Conservation (phyloP, 2,888 invertebrate genomes). For the Gari tellinella region DNA sequence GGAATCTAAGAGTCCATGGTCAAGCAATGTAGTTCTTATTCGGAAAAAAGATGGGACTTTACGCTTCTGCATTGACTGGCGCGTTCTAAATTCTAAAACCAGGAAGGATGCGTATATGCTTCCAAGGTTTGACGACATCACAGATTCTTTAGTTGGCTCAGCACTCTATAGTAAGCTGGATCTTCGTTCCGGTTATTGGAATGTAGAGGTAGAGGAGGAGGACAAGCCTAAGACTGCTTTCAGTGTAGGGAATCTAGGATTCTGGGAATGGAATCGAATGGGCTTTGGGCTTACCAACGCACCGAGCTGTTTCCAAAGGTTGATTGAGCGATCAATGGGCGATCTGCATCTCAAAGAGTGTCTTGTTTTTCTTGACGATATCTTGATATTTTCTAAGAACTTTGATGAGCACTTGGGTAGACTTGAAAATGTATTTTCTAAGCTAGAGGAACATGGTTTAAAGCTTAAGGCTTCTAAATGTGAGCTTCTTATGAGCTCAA, state of each 20-base stretch:
- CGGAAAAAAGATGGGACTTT: slow-evolving; percentile 25
- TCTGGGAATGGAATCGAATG: no score
- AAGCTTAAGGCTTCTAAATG: slow-evolving; percentile 30
- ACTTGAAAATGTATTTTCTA: slow-evolving; percentile 10
- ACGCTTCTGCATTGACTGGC: slow-evolving; percentile 24
- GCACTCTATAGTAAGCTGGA: slow-evolving; percentile 18
- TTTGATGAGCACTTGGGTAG: slow-evolving; percentile 10
- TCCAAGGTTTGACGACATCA: slow-evolving; percentile 20
- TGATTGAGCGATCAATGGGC: slow-evolving; percentile 30
- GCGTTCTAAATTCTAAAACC: slow-evolving; percentile 21
- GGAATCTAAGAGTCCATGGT: slow-evolving; percentile 24
- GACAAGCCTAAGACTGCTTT: slow-evolving; percentile 28
- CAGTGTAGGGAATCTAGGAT: no score
- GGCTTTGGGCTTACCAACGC: slow-evolving; percentile 20
- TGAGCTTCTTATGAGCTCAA: slow-evolving; percentile 14
- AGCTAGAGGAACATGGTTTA: slow-evolving; percentile 11
- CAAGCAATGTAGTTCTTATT: slow-evolving; percentile 26
- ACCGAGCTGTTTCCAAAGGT: no score
- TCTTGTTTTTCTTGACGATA: slow-evolving; percentile 29
- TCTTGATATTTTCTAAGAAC: slow-evolving; percentile 12
- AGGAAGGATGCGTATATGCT: slow-evolving; percentile 25
- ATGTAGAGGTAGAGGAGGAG: slow-evolving; percentile 22
- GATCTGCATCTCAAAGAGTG: slow-evolving; percentile 35
- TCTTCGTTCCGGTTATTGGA: slow-evolving; percentile 22
- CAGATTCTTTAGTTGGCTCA: slow-evolving; percentile 14